Percentiles rank a stretch among this genome's conserved stretches.
phyloP scores from a whole-genome alignment of 2,797 vertebrate species.

The Pantherophis vulpinus region DNA sequence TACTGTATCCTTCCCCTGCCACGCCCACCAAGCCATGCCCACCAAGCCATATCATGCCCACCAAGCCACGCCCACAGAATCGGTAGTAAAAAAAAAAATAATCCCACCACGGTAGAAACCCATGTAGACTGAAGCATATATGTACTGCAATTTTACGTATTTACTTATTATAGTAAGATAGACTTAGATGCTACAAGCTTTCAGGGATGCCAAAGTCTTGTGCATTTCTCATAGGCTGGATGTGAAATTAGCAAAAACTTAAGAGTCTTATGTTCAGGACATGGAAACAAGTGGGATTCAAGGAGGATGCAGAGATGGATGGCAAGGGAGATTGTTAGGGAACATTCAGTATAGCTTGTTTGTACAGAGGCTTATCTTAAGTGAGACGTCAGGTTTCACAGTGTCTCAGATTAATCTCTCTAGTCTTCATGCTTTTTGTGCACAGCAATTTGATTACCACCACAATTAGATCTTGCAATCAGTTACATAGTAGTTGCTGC shows the following conservation, averaged over 20 bases:
- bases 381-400: not conserved
- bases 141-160: not conserved
- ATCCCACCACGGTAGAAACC: not conserved
- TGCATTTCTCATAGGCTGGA: constrained; percentile 60
- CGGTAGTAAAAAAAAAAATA: too few relatives aligned
- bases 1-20: too few relatives aligned
- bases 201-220: constrained; percentile 20
- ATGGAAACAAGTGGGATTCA: constrained; percentile 72
- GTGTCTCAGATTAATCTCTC: constrained; percentile 26
- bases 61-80: too few relatives aligned
- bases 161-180: not conserved
- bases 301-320: constrained; percentile 42
- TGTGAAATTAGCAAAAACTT: constrained; percentile 65
- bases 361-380: constrained; percentile 25
- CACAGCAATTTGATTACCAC: constrained; percentile 35
- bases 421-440: constrained; percentile 44
- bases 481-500: constrained; percentile 41
- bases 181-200: not conserved
- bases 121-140: not conserved
- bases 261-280: constrained; percentile 65
- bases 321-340: constrained; percentile 47
- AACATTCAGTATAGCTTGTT: constrained; percentile 29
- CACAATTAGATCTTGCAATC: constrained; percentile 30
- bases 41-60: too few relatives aligned
- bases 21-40: too few relatives aligned